Percentiles rank a stretch among this genome's conserved stretches.
These are phyloP conservation scores for Coptodon bakossiorum DNA, from an alignment of 2,113 vertebrate species.

Conservation along the genomic window DNA sequence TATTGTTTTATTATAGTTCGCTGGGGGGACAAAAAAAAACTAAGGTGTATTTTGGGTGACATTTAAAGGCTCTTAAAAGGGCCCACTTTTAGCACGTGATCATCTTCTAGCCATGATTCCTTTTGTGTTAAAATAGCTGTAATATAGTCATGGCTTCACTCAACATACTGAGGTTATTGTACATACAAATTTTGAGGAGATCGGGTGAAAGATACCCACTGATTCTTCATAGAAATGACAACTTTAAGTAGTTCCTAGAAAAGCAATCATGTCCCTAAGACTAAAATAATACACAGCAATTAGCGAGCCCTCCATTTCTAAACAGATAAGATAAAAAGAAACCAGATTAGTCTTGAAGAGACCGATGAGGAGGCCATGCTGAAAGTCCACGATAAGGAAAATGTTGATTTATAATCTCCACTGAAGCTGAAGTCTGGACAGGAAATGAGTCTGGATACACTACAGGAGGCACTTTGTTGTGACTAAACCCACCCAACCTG, in stretches of 20 bases:
- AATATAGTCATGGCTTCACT: not conserved
- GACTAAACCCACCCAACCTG: constrained; percentile 29
- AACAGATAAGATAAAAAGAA: not conserved
- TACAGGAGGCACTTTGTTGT: constrained; percentile 23
- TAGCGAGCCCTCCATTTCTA: too few relatives aligned
- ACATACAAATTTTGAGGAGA: not conserved
- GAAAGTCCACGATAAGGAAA: constrained; percentile 1
- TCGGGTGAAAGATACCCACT: not conserved
- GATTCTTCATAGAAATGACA: not conserved
- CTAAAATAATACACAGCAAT: not conserved
- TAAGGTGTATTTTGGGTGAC: not conserved
- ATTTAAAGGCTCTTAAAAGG: not conserved
- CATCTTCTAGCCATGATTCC: not conserved
- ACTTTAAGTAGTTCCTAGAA: not conserved
- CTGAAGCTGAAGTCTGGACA: constrained; percentile 4
- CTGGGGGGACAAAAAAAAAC: not conserved
- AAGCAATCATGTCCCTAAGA: not conserved
- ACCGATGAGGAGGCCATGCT: not conserved
- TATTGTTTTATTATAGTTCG: not conserved
- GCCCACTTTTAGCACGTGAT: not conserved
- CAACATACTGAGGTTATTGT: not conserved
- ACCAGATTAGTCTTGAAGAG: not conserved
- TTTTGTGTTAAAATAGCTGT: not conserved
- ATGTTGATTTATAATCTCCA: not conserved
- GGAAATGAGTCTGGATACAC: constrained; percentile 32